Evolutionary conservation across 2,797 vertebrate species (phyloP), one percentile per base, ranked within the genome.

Genomic region (Pseudochaenichthys georgianus): DNA sequence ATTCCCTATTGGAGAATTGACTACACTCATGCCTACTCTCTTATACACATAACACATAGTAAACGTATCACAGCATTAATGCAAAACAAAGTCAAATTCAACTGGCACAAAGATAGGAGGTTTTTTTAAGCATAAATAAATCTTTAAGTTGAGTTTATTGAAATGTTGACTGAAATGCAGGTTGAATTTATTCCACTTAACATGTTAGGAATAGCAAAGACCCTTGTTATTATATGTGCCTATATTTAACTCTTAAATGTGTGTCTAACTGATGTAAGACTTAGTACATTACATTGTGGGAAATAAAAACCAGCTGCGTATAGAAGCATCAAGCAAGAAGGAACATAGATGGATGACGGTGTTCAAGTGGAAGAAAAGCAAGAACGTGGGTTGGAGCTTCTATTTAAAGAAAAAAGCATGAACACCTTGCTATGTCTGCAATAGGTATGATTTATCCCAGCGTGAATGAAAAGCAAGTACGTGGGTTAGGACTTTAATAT

Each of bases 1-100:
- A 68, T 34, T 70, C 28, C 69, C 64, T 21, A 71, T 13, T 71
- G 41, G 63, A 80, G 13, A 77, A 65, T 16, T 1, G 54, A 62
- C 51, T 65, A 55, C 17, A 50, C 43, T 42, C 31, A 64, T 11
- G 45, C 46, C 43, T 43, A 10, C 63, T 31, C 59, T 61, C 42
- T 23, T 50, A 83, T 53, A 45, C 19, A 54, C 52, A 64, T 68
- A 48, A 77, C n/a, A 54, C 62, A 73, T 5, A 53, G 28, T 48
- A 28, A 78, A 63, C 61, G 75, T 54, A 11, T n/a, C 13, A 28
- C 15, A 66, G 11, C 13, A 13, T 34, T 13, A 28, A 43, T 13
- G 41, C 16, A 66, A 70, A 69, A 73, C 6, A 23, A 47, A 63
- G 43, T 63, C 41, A 73, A 54, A 57, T 48, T 76, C 17, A 71